These are phyloP conservation scores for Morone chrysops DNA, from an alignment of 2,113 vertebrate genomes.

Conservation along the genomic window DNA sequence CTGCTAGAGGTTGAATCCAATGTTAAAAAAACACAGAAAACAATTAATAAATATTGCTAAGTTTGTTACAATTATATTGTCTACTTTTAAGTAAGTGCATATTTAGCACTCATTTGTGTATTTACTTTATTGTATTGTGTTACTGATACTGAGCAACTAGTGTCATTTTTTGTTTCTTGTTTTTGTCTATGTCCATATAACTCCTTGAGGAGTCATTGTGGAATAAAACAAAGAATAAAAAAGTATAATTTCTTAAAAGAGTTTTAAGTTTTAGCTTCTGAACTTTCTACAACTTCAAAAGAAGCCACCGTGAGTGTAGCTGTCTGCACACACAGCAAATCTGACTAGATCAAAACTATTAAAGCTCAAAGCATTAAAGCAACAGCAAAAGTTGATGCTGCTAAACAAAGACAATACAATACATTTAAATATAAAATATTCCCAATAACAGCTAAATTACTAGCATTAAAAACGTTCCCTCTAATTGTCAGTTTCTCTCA, in stretches of 20 bases:
- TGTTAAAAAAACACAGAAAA: too few relatives aligned
- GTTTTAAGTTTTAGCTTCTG: conserved; percentile 28
- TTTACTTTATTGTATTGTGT: background rate
- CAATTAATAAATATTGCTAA: too few relatives aligned
- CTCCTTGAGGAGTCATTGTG: background rate
- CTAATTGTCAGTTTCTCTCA: background rate
- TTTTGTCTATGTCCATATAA: background rate
- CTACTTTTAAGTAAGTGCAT: too few relatives aligned
- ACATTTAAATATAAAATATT: too few relatives aligned
- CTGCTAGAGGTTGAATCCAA: too few relatives aligned
- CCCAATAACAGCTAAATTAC: background rate
- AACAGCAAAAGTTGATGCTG: background rate
- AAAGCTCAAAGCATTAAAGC: background rate
- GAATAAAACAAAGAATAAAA: background rate
- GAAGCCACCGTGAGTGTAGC: conserved; percentile 20
- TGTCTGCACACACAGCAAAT: conserved; percentile 17
- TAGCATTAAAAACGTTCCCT: background rate
- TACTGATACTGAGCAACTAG: background rate
- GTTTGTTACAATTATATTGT: too few relatives aligned
- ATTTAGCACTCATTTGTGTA: background rate
- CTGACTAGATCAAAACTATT: conserved; percentile 2
- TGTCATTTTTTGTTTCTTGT: background rate
- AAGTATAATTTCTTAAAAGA: background rate
- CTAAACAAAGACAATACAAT: background rate
- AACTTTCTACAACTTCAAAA: conserved; percentile 30